Percentiles rank a stretch among this genome's conserved stretches.
Conservation (phyloP, 2,113 vertebrate species). For the Psilopsiagon aymara region DNA sequence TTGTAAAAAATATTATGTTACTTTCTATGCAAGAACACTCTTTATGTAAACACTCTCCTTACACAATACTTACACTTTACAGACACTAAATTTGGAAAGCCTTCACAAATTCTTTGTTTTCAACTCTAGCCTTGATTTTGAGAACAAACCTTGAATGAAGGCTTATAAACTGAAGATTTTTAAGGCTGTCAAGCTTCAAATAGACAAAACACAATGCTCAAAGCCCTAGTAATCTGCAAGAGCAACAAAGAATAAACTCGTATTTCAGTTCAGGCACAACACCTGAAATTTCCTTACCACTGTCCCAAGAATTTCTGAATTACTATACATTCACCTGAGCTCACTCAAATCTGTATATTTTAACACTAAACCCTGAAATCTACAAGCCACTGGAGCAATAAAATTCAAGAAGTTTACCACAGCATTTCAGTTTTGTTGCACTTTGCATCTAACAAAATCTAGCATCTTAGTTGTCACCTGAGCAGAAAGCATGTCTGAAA, state of each 20-base stretch:
- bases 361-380: background rate
- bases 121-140: background rate
- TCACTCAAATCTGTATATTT: background rate
- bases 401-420: background rate
- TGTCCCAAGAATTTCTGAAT: background rate
- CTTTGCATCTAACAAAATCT: background rate
- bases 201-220: background rate
- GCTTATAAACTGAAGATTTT: background rate
- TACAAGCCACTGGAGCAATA: background rate
- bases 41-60: background rate
- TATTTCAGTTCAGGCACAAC: background rate
- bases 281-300: background rate
- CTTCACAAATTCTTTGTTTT: background rate
- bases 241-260: background rate
- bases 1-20: background rate
- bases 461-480: background rate
- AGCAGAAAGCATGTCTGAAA: background rate
- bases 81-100: background rate
- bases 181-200: background rate
- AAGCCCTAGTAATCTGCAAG: background rate
- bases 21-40: background rate
- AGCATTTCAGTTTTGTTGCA: background rate
- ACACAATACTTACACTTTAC: background rate
- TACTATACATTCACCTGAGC: background rate
- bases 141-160: background rate